A percentile compares a stretch with the other conserved stretches of the same genome.
These are phyloP conservation scores for Blera fallax DNA, from an alignment of 2,888 invertebrate genomes.

Conservation along the genomic window DNA sequence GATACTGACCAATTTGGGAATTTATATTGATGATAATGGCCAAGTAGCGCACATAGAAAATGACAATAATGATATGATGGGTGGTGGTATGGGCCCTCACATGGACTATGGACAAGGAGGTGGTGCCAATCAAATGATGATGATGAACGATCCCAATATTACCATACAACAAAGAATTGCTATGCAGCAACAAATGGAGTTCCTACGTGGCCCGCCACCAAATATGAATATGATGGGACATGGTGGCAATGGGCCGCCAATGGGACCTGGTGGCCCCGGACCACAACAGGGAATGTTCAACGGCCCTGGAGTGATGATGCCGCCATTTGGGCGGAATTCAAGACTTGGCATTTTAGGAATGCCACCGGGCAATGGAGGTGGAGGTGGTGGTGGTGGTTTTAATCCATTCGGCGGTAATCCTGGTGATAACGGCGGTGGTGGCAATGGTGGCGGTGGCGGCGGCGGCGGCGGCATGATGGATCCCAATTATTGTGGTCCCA, in stretches of 20 bases:
- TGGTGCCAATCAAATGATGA: conserved; percentile 65
- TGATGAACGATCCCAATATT: conserved; percentile 61
- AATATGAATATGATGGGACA: conserved; percentile 73
- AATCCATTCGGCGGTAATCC: conserved; percentile 81
- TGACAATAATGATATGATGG: conserved; percentile 73
- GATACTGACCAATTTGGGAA: conserved; percentile 85
- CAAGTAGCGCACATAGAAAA: conserved; percentile 81
- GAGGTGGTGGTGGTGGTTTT: conserved; percentile 78
- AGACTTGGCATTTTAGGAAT: conserved; percentile 84
- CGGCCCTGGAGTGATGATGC: conserved; percentile 38
- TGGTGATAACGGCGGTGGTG: conserved; percentile 81
- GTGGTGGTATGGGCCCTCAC: conserved; percentile 50
- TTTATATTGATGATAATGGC: conserved; percentile 84
- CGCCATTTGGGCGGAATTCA: conserved; percentile 79
- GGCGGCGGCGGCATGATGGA: conserved; percentile 75
- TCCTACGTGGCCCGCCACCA: conserved; percentile 78
- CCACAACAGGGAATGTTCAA: conserved; percentile 43
- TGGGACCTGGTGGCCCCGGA: conserved; percentile 19
- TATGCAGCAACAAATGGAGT: conserved; percentile 76
- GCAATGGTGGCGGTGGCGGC: conserved; percentile 80
- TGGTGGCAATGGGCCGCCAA: background rate
- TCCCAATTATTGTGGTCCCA: conserved; percentile 74
- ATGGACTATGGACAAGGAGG: conserved; percentile 39
- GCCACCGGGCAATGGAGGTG: conserved; percentile 82
- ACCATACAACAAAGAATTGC: conserved; percentile 35